These are phyloP conservation scores for Arizona elegans DNA, from an alignment of 2,113 vertebrate genomes.

Conservation along the genomic window DNA sequence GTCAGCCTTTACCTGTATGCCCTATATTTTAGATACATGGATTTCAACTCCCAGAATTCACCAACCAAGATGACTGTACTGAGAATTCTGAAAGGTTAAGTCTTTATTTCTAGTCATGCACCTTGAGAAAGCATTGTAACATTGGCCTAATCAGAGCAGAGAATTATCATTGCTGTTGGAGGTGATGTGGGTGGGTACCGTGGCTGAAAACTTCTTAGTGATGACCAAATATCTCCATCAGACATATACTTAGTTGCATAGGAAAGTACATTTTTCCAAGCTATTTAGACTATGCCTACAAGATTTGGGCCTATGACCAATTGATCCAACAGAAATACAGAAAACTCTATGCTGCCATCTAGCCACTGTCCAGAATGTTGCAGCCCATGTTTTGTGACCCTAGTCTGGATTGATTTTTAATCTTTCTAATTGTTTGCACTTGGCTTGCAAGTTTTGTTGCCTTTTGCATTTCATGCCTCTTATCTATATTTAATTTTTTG, in stretches of 20 bases:
- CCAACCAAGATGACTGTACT: neutral
- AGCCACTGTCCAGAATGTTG: neutral
- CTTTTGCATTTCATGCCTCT: neutral
- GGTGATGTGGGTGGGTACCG: neutral
- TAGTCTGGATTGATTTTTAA: neutral
- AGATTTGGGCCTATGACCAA: neutral
- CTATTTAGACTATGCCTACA: neutral
- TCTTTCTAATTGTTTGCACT: neutral
- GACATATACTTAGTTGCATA: neutral
- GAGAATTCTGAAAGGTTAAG: neutral
- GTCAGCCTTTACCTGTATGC: neutral
- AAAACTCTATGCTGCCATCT: neutral
- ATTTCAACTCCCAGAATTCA: neutral
- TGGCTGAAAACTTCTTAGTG: neutral
- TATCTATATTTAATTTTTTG: neutral
- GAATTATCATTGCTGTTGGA: neutral
- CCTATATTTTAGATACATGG: neutral
- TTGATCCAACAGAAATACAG: neutral
- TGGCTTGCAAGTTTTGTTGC: neutral
- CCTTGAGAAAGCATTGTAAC: neutral
- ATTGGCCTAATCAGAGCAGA: neutral
- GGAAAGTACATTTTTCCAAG: neutral
- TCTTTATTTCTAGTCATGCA: neutral
- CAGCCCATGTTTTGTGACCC: neutral
- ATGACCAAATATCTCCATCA: neutral